Conservation (phyloP, 1,140 invertebrate species). For the Kradibia gibbosae region DNA sequence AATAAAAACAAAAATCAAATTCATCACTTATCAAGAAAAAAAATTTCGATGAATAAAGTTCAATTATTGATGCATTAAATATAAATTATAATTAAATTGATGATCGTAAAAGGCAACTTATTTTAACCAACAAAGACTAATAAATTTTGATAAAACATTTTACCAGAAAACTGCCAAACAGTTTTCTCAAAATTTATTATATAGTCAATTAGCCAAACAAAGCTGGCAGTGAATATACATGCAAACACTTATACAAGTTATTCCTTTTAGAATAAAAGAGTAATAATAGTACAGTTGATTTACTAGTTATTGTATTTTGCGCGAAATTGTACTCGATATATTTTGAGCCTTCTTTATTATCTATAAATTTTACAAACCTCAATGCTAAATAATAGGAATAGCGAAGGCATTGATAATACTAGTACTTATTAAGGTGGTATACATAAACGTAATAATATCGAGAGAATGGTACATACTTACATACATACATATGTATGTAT, state of each 20-base stretch:
- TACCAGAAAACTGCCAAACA: neutral
- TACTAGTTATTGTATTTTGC: neutral
- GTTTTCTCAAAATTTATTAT: conserved; percentile 28
- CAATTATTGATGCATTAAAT: conserved; percentile 10
- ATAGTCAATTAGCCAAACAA: neutral
- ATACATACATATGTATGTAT: too few species aligned
- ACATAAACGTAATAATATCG: too few species aligned
- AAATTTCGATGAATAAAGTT: too few species aligned
- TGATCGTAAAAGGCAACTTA: neutral
- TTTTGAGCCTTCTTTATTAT: neutral
- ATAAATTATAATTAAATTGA: neutral
- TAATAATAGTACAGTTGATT: neutral
- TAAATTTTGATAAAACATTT: conserved; percentile 11
- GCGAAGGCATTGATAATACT: neutral
- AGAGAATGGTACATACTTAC: too few species aligned
- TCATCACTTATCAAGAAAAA: too few species aligned
- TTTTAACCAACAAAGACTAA: conserved; percentile 1
- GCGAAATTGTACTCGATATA: neutral
- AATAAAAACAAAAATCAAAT: too few species aligned
- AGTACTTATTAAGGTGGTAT: too few species aligned
- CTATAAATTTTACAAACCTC: neutral
- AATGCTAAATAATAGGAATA: neutral
- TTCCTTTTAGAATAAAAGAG: neutral
- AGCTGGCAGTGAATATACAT: conserved; percentile 23
- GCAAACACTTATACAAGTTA: neutral